Base-by-base conservation (phyloP, 2,797 vertebrate species). In the Sebastes hopkinsi region DNA sequence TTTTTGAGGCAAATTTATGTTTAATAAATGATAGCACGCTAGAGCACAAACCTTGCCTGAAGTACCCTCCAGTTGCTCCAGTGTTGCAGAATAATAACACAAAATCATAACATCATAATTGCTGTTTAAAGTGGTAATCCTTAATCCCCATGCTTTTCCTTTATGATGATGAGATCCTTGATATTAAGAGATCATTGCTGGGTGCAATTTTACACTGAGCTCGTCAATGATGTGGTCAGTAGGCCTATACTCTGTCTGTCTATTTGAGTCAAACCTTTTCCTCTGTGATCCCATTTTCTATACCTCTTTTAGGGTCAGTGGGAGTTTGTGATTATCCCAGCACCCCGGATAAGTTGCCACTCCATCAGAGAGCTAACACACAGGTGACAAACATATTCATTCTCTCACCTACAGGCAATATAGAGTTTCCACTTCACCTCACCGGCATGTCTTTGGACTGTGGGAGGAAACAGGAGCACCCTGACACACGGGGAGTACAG, bases 301-400 rank as follows among this genome's bases (percentile, higher is more conserved):
- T 16, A 29, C 25, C 5, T 46, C 52, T 36, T 32, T 66, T 72
- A 29, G 72, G 67, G 54, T 79, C 62, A 69, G 27, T 13, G 14
- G 38, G 38, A 42, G 36, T 38, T 38, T 4, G 14, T 61, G 58
- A 61, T 78, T 59, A 76, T 65, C 32, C 32, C 64, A 65, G 62
- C 46, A 50, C 14, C 14, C 54, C 0, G 60, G 55, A 75, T 72
- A 69, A 62, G 81, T 68, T 70, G 20, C 50, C 62, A 54, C 79
- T 77, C 52, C 56, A 74, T 84, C 79, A 79, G 38, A n/a, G 23
- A 62, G 61, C 38, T 22, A 75, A 79, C 67, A 67, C 68, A n/a
- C 1, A 29, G 27, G 55, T 67, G 61, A 71, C 58, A 66, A 74
- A 78, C 70, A 69, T 46, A 58, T 67, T 66, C 36, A 73, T 67